phyloP scores from a whole-genome alignment of 1,140 invertebrate species.

The Dreissena polymorpha region DNA sequence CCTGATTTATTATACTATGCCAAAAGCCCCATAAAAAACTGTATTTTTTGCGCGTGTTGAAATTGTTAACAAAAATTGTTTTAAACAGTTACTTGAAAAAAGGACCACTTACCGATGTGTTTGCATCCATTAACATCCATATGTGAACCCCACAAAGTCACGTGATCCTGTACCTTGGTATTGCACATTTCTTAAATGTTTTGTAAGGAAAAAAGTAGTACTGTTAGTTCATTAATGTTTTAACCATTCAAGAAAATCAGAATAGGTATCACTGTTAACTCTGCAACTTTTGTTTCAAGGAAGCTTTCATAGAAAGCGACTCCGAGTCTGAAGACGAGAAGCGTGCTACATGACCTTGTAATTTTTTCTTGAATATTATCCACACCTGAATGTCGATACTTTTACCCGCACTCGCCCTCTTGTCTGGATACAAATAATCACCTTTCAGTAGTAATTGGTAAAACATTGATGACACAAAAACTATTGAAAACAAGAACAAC shows the following conservation, averaged over 20 bases:
- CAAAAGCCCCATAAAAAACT: too few species aligned
- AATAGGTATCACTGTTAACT: not conserved
- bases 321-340: slow-evolving; percentile 6
- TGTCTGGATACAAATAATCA: not conserved
- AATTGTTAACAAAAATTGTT: too few species aligned
- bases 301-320: slow-evolving; percentile 27
- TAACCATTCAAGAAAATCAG: too few species aligned
- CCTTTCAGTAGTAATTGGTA: not conserved
- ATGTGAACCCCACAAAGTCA: too few species aligned
- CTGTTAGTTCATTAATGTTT: not conserved
- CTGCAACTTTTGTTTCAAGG: not conserved
- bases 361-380: not conserved
- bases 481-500: too few species aligned
- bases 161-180: too few species aligned
- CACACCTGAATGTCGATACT: not conserved
- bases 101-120: too few species aligned
- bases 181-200: not conserved
- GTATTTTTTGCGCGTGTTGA: too few species aligned
- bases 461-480: too few species aligned
- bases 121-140: too few species aligned
- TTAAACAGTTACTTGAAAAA: too few species aligned
- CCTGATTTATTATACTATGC: too few species aligned
- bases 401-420: not conserved
- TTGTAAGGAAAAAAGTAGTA: not conserved
- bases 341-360: not conserved